Evolutionary conservation across 2,888 invertebrate genomes (phyloP), one percentile per base, ranked within the genome.

Genomic region (Melieria picta): DNA sequence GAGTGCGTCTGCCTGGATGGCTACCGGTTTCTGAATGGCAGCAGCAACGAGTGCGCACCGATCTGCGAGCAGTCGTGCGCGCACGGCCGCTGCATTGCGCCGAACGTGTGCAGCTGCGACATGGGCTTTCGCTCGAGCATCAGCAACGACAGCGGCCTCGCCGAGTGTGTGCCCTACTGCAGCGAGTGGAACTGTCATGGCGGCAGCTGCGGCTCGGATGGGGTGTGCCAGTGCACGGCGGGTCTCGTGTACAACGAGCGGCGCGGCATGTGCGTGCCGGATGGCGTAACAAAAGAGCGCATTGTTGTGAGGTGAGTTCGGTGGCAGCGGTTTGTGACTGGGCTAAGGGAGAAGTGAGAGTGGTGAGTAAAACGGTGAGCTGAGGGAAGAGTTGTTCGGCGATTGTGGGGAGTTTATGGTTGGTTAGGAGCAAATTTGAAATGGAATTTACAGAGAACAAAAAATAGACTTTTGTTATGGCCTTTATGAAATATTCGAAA

Each of bases 31-130:
- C 30, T 85, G 0, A 16, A 75, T 5, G 79, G 74, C 70, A 86
- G 86, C 61, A 72, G 57, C 10, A 78, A 73, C 7, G 86, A 86
- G 55, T 86, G 87, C 71, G 80, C 75, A 2, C 85, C 86, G 0
- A 30, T 79, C 1, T 87, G 87, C 72, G 78, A 79, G 2, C 77
- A 80, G 10, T 70, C 74, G 1, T 88, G 88, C 43, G 75, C 72
- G 2, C 81, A 84, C 73, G 87, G 87, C 3, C 73, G 76, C 0
- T 85, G 85, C 70, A 75, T 80, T 9, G 80, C 79, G 0, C 85
- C 86, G 1, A 81, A 85, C 30, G 72, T 79, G 13, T 92, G 92
- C 79, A 87, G 85, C 46, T 91, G 91, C 77, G 83, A 87, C n/a
- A 78, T 84, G 4, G 90, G 90, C 9, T 81, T 74, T 58, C 75